Conservation (phyloP, 2,888 invertebrate species). For the Globia sparganii region DNA sequence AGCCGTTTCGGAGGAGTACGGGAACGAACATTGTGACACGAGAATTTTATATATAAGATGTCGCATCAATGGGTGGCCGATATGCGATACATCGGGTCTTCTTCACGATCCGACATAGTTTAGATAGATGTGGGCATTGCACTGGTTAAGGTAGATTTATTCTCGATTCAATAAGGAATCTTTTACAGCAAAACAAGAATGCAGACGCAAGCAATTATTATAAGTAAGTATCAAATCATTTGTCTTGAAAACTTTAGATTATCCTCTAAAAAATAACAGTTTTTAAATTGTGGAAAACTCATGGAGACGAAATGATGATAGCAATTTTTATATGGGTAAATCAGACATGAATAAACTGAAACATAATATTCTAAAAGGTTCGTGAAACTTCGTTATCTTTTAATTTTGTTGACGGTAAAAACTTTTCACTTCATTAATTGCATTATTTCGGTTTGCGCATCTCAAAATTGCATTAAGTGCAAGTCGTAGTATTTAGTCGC, state of each 20-base stretch:
- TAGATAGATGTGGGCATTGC: too few species aligned
- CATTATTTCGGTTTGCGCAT: slow-evolving; percentile 40
- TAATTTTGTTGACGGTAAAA: slow-evolving; percentile 7
- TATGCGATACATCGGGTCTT: too few species aligned
- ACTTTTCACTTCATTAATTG: slow-evolving; percentile 42
- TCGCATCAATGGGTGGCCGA: too few species aligned
- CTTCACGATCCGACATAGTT: too few species aligned
- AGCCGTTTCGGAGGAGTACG: too few species aligned
- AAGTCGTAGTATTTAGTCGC: slow-evolving; percentile 43
- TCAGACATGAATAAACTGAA: neutral
- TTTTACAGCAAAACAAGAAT: neutral
- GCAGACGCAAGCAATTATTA: neutral
- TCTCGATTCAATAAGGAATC: neutral
- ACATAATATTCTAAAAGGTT: neutral
- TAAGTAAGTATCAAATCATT: neutral
- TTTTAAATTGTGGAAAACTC: neutral
- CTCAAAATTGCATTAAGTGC: slow-evolving; percentile 53
- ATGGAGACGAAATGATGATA: neutral
- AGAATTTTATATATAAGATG: too few species aligned
- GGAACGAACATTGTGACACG: too few species aligned
- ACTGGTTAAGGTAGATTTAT: neutral
- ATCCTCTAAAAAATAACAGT: neutral
- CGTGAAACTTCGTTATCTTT: slow-evolving; percentile 5
- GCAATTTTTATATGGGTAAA: too few species aligned
- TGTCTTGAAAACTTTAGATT: neutral